A percentile compares a stretch with the other conserved stretches of the same genome.
Evolutionary conservation across 2,113 vertebrate genomes (phyloP).

Genomic region (Ptilorrhoa leucosticta): DNA sequence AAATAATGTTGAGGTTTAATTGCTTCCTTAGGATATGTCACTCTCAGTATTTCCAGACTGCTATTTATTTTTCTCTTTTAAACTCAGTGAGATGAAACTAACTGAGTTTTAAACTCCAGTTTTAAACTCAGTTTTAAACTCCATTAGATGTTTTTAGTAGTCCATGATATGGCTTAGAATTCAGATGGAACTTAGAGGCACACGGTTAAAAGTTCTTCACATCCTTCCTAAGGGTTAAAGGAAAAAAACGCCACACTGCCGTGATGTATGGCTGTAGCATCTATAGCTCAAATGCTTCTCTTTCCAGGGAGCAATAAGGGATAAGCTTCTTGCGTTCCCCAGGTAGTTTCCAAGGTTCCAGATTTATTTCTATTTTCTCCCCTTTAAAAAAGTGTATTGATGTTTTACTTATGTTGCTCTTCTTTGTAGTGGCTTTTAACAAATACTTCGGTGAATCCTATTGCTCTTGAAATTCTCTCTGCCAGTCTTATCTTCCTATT

Average conservation of each 20-base stretch:
- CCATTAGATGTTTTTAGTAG: not conserved
- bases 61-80: not conserved
- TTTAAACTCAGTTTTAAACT: not conserved
- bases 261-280: not conserved
- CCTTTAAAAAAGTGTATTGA: not conserved
- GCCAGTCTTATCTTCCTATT: not conserved
- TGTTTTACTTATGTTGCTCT: not conserved
- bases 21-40: not conserved
- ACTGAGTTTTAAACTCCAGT: not conserved
- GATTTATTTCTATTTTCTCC: not conserved
- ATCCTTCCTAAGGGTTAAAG: not conserved
- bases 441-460: not conserved
- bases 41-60: not conserved
- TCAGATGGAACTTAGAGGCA: not conserved
- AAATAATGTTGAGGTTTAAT: not conserved
- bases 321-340: not conserved
- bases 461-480: not conserved
- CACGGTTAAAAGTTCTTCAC: not conserved
- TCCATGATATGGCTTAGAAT: not conserved
- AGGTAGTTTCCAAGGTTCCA: not conserved
- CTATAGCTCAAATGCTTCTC: not conserved
- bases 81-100: too few relatives aligned
- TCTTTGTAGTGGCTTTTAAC: not conserved
- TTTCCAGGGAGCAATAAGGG: not conserved
- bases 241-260: not conserved